Evolutionary conservation across 2,797 vertebrate genomes (phyloP).

Genomic region (Poecile montanus): DNA sequence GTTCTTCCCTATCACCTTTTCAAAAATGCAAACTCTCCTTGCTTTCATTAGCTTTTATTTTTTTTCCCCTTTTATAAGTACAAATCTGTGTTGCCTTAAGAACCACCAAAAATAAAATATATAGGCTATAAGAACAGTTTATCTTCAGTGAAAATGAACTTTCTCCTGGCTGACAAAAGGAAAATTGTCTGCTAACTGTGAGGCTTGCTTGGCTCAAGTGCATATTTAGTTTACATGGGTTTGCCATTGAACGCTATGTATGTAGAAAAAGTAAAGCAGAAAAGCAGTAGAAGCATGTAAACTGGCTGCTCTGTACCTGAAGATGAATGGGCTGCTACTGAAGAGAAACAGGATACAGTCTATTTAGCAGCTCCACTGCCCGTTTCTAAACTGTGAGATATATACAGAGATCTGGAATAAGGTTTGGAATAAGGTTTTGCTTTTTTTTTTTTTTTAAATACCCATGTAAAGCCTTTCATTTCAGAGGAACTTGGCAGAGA

Average conservation of each 20-base stretch:
- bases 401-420: constrained; percentile 55
- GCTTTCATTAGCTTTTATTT: neutral
- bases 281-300: constrained; percentile 66
- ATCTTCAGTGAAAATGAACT: constrained; percentile 31
- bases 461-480: constrained; percentile 49
- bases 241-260: constrained; percentile 18
- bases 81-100: neutral
- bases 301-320: constrained; percentile 73
- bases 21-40: neutral
- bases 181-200: constrained; percentile 42
- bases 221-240: constrained; percentile 2
- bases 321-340: constrained; percentile 90
- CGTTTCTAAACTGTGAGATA: constrained; percentile 70
- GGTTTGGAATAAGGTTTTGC: constrained; percentile 30
- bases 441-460: constrained; percentile 10
- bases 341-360: constrained; percentile 88
- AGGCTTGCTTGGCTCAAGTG: constrained; percentile 19
- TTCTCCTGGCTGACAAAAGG: constrained; percentile 45
- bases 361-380: constrained; percentile 83
- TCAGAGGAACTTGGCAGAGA: constrained; percentile 43
- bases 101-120: neutral
- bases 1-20: neutral
- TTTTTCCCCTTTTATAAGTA: neutral
- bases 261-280: constrained; percentile 51
- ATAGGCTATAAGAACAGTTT: neutral